phyloP scores from a whole-genome alignment of 2,888 invertebrate species.

The Phragmatobia fuliginosa region DNA sequence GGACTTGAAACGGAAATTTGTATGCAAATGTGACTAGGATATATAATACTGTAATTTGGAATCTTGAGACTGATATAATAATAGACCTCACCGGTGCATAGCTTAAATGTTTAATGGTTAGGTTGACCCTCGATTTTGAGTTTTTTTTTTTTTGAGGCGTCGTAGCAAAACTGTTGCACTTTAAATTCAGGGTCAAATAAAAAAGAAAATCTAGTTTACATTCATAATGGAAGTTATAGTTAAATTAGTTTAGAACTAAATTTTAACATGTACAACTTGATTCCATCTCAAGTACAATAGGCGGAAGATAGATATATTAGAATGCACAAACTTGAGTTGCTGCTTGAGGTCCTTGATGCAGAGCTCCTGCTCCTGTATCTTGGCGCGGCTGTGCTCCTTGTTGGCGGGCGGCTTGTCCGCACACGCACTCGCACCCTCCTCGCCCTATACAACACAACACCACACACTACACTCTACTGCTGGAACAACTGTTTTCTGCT shows the following conservation, averaged over 20 bases:
- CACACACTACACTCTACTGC: conserved; percentile 43
- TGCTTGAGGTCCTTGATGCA: conserved; percentile 94
- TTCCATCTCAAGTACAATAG: neutral
- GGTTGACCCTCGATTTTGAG: no score
- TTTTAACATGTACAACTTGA: no score
- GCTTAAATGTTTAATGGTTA: no score
- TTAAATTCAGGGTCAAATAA: conserved; percentile 36
- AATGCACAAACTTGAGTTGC: conserved; percentile 90
- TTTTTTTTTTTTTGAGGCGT: neutral
- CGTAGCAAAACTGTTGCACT: neutral
- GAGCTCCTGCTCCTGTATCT: conserved; percentile 88
- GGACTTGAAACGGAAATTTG: neutral
- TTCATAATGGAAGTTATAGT: conserved; percentile 54
- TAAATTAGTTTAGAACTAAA: no score
- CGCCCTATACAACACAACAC: conserved; percentile 78
- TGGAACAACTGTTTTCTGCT: no score
- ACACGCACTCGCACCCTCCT: conserved; percentile 77
- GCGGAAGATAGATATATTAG: neutral
- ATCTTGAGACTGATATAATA: no score
- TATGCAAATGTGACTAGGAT: neutral
- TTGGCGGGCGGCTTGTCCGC: conserved; percentile 88
- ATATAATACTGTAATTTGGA: no score
- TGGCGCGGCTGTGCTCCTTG: conserved; percentile 76
- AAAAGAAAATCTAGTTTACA: conserved; percentile 56
- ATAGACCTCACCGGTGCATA: no score